Evolutionary conservation across 2,113 vertebrate species (phyloP).

Genomic region (Leptobrachium ailaonicum): DNA sequence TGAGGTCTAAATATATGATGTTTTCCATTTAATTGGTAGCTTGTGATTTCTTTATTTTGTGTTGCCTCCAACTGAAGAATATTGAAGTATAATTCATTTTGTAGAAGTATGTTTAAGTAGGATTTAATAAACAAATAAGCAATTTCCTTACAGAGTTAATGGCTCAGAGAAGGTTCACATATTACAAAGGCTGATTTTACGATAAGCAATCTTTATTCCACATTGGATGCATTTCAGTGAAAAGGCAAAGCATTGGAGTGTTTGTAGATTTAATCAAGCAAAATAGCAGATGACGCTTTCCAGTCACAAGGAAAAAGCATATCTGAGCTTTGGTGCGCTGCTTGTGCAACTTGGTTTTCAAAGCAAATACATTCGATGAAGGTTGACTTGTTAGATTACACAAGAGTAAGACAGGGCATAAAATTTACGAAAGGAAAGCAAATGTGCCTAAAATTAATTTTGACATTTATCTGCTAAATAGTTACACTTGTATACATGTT

Average conservation of each 20-base stretch:
- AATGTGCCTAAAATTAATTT: no score
- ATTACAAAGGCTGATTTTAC: not conserved
- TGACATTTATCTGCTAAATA: no score
- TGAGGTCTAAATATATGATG: no score
- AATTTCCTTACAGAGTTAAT: no score
- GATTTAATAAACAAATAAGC: no score
- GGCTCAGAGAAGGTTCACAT: no score
- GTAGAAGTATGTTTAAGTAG: no score
- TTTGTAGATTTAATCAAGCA: conserved; percentile 24
- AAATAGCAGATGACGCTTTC: conserved; percentile 18
- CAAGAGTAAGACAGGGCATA: not conserved
- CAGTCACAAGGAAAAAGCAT: conserved; percentile 25
- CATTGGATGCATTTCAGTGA: conserved; percentile 31
- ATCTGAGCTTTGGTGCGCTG: conserved; percentile 13
- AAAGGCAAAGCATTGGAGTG: conserved; percentile 25
- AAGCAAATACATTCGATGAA: conserved; percentile 3
- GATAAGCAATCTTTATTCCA: conserved; percentile 6
- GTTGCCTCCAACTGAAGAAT: no score
- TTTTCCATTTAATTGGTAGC: no score
- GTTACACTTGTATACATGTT: no score
- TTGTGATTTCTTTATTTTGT: no score
- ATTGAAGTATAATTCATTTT: no score
- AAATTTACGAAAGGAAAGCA: not conserved
- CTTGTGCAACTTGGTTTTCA: not conserved
- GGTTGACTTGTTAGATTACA: not conserved